phyloP scores from a whole-genome alignment of 2,888 invertebrate genomes.

The Melieria crassipennis region DNA sequence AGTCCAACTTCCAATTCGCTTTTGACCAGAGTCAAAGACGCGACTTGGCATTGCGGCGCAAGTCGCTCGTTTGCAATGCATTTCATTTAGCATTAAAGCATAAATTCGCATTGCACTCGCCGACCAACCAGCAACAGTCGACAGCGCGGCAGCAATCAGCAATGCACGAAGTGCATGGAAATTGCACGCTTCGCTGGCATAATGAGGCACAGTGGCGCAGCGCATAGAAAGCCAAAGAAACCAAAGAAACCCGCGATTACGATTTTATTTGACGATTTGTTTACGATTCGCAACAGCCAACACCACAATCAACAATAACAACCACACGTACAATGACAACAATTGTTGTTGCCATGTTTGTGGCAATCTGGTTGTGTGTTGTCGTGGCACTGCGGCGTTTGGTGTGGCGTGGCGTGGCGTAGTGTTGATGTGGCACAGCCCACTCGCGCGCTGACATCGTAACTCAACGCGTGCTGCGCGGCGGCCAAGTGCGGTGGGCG shows the following conservation, averaged over 20 bases:
- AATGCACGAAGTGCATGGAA: conserved; percentile 21
- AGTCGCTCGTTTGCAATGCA: too few species aligned
- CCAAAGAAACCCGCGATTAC: conserved; percentile 6
- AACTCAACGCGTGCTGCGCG: conserved; percentile 12
- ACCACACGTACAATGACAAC: too few species aligned
- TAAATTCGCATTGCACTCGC: too few species aligned
- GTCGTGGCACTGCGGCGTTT: background rate
- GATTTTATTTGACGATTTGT: conserved; percentile 25
- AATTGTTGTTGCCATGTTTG: too few species aligned
- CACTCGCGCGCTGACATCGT: conserved; percentile 25
- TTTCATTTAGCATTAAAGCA: too few species aligned
- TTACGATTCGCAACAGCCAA: conserved; percentile 18
- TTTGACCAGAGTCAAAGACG: too few species aligned
- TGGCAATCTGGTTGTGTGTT: background rate
- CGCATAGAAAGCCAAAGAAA: background rate
- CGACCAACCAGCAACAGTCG: too few species aligned
- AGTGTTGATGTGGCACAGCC: conserved; percentile 30
- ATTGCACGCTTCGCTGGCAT: conserved; percentile 27
- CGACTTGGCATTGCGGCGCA: too few species aligned
- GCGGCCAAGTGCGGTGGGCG: background rate
- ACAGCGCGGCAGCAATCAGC: background rate
- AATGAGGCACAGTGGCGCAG: conserved; percentile 19
- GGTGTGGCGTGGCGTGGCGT: background rate
- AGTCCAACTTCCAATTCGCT: too few species aligned
- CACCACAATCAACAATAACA: background rate